These are phyloP conservation scores for Ancistrus triradiatus DNA, from an alignment of 2,113 vertebrate species.

Conservation along the genomic window DNA sequence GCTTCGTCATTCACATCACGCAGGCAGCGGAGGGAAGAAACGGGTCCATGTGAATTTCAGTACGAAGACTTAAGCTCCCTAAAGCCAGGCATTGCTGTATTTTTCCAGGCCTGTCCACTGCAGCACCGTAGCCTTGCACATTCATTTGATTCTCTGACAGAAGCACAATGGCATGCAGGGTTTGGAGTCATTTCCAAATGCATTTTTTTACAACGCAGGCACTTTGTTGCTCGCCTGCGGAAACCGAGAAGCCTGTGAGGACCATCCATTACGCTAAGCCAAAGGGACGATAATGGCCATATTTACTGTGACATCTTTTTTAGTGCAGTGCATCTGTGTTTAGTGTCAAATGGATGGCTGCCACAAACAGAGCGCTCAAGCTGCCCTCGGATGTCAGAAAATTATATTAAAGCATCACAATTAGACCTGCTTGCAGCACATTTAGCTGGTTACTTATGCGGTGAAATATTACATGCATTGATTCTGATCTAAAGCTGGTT, in stretches of 20 bases:
- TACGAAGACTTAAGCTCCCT: slow-evolving; percentile 14
- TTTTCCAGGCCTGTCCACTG: neutral
- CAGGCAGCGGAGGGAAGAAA: slow-evolving; percentile 15
- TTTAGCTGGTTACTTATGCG: neutral
- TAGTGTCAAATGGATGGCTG: slow-evolving; percentile 7
- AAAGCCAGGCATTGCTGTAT: slow-evolving; percentile 11
- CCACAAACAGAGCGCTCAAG: neutral
- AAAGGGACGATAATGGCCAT: slow-evolving; percentile 31
- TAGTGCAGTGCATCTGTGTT: slow-evolving; percentile 9
- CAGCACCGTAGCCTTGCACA: slow-evolving; percentile 18
- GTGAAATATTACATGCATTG: too few relatives aligned
- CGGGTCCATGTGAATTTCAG: slow-evolving; percentile 14
- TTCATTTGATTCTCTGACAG: slow-evolving; percentile 39
- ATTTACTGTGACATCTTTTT: slow-evolving; percentile 21
- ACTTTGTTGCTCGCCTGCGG: slow-evolving; percentile 36
- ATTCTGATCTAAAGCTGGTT: too few relatives aligned
- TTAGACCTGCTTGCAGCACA: neutral
- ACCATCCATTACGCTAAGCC: slow-evolving; percentile 24
- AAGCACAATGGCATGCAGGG: slow-evolving; percentile 26
- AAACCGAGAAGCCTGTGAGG: slow-evolving; percentile 28
- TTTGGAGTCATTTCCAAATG: slow-evolving; percentile 36
- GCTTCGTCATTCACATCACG: neutral
- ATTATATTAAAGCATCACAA: too few relatives aligned
- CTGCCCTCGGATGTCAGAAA: neutral
- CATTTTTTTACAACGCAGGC: slow-evolving; percentile 31